phyloP scores from a whole-genome alignment of 2,888 invertebrate genomes.

The Eumacrocentrus americanus region DNA sequence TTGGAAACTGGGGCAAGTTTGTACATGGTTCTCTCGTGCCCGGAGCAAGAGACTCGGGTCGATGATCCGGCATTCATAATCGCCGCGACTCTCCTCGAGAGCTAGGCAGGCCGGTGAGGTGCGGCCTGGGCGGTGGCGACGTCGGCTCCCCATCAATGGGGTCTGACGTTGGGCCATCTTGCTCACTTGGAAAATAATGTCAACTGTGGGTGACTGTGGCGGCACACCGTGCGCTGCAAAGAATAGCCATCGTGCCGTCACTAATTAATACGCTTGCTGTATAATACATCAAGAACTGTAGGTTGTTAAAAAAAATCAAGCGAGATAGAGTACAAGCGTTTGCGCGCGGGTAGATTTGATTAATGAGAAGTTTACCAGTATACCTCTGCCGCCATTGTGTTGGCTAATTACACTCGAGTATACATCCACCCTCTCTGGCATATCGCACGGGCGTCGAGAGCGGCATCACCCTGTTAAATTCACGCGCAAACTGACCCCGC shows the following conservation, averaged over 20 bases:
- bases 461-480: background rate
- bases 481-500: background rate
- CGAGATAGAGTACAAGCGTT: too few species aligned
- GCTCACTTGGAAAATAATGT: conserved; percentile 3
- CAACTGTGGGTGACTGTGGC: background rate
- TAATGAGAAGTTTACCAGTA: conserved; percentile 40
- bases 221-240: background rate
- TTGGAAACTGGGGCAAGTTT: conserved; percentile 47
- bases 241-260: conserved; percentile 2
- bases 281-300: background rate
- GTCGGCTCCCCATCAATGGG: conserved; percentile 16
- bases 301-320: conserved; percentile 17
- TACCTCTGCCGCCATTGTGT: conserved; percentile 44
- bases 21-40: conserved; percentile 36
- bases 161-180: too few species aligned
- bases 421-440: conserved; percentile 14
- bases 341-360: conserved; percentile 42
- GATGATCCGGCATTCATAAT: conserved; percentile 46
- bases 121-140: conserved; percentile 31
- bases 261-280: conserved; percentile 8
- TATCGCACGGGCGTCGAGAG: background rate
- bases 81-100: conserved; percentile 26
- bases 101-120: conserved; percentile 24
- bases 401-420: conserved; percentile 43
- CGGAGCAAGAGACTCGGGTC: conserved; percentile 37